These are phyloP conservation scores for Pithys albifrons DNA, from an alignment of 2,113 vertebrate genomes.

Conservation along the genomic window DNA sequence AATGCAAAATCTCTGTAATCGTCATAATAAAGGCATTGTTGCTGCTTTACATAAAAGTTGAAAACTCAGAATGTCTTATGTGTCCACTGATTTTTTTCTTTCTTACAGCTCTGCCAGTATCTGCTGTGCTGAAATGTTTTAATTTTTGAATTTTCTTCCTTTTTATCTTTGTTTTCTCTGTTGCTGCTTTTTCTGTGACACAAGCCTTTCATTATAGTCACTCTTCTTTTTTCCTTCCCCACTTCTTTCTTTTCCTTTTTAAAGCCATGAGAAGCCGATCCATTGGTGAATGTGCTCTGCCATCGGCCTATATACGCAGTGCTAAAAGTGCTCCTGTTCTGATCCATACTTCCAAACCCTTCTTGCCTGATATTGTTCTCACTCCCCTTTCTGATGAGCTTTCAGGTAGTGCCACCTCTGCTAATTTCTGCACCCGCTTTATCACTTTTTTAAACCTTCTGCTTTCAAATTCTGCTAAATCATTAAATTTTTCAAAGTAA, in stretches of 20 bases:
- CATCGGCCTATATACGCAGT: conserved; percentile 99
- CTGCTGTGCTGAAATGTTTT: conserved; percentile 84
- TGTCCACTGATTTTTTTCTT: conserved; percentile 79
- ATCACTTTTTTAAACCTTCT: conserved; percentile 79
- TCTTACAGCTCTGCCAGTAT: conserved; percentile 82
- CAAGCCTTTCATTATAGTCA: conserved; percentile 84
- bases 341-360: conserved; percentile 98
- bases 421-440: conserved; percentile 88
- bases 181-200: conserved; percentile 84
- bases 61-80: conserved; percentile 67
- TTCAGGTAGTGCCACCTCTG: conserved; percentile 97
- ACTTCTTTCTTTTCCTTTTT: conserved; percentile 86
- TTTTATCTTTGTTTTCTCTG: conserved; percentile 83
- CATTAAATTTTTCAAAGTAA: conserved; percentile 77
- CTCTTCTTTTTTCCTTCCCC: conserved; percentile 82
- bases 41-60: conserved; percentile 75
- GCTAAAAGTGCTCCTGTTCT: conserved; percentile 99
- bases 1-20: conserved; percentile 60
- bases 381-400: conserved; percentile 99
- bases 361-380: conserved; percentile 97
- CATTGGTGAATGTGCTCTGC: conserved; percentile 99
- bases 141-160: conserved; percentile 82
- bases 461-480: conserved; percentile 80
- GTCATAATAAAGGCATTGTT: conserved; percentile 63
- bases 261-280: conserved; percentile 99